Evolutionary conservation across 2,797 vertebrate genomes (phyloP), one percentile per base, ranked within the genome.

Genomic region (Ispidina lecontei): DNA sequence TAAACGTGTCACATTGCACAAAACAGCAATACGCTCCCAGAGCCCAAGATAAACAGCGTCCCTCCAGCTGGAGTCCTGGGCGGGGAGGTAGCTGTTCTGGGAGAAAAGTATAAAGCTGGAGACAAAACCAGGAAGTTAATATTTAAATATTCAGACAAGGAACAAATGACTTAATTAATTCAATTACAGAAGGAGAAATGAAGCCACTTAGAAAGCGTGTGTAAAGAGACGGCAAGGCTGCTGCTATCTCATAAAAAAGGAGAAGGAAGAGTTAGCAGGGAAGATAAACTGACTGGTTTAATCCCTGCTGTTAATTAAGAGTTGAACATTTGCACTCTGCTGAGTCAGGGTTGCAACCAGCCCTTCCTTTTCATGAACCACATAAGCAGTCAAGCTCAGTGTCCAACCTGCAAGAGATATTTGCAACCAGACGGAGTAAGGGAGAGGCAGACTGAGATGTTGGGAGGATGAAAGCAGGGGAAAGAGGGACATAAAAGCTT

Each of bases 161-260:
- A 95, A 95, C 93, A 96, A 95, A 96, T 93, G 94, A 91, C 89
- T 94, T 96, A 96, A 96, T 95, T 95, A 95, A 96, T 91, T 96
- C 92, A 96, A 96, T 96, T 96, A 95, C 87, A 86, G 91, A 67
- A 67, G 82, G 86, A 95, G 94, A 93, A 94, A 94, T 59, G 77
- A 91, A 95, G 84, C 90, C 88, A 95, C 91, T 95, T 92, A 90
- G 88, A 78, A 80, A 91, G 84, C 19, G 6, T 43, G 81, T 84
- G 92, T 86, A 84, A 94, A 92, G 92, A 92, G 79, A 67, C 5
- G 1, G 82, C 17, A 31, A 73, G 74, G 85, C 89, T 93, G 93
- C 82, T 70, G 9, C 65, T 72, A 65, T 67, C 89, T 94, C 82
- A 41, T 69, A 71, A 64, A 91, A 52, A 76, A 68, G 89, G 23